phyloP scores from a whole-genome alignment of 2,888 invertebrate species.

The Polyommatus icarus region DNA sequence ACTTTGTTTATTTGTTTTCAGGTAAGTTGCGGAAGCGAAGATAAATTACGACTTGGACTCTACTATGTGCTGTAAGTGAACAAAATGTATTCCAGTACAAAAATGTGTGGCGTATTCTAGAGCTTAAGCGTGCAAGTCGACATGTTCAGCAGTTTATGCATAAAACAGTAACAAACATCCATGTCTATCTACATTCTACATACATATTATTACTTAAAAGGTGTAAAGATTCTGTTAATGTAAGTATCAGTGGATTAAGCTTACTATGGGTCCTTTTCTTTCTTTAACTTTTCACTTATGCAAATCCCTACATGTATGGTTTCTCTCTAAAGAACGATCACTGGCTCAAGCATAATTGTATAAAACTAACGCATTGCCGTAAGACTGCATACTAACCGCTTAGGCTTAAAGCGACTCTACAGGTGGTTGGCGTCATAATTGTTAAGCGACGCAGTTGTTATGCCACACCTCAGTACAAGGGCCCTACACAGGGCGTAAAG shows the following conservation, averaged over 20 bases:
- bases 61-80: not conserved
- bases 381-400: not conserved
- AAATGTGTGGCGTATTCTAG: not conserved
- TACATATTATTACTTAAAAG: no score
- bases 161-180: not conserved
- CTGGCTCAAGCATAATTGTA: not conserved
- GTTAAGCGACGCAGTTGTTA: not conserved
- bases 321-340: no score
- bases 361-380: not conserved
- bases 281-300: no score
- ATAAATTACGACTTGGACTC: not conserved
- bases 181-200: no score
- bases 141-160: not conserved
- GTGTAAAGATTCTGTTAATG: no score
- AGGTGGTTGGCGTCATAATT: conserved; percentile 5
- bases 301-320: no score
- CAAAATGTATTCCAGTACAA: not conserved
- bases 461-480: conserved; percentile 1
- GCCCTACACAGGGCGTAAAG: not conserved
- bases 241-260: no score
- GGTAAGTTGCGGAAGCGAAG: not conserved
- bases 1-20: not conserved
- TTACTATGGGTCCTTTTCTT: no score
- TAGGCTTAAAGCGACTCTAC: not conserved
- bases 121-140: no score